A percentile compares a stretch with the other conserved stretches of the same genome.
Evolutionary conservation across 1,140 invertebrate species (phyloP).

Genomic region (Lamellibrachia luymesi): DNA sequence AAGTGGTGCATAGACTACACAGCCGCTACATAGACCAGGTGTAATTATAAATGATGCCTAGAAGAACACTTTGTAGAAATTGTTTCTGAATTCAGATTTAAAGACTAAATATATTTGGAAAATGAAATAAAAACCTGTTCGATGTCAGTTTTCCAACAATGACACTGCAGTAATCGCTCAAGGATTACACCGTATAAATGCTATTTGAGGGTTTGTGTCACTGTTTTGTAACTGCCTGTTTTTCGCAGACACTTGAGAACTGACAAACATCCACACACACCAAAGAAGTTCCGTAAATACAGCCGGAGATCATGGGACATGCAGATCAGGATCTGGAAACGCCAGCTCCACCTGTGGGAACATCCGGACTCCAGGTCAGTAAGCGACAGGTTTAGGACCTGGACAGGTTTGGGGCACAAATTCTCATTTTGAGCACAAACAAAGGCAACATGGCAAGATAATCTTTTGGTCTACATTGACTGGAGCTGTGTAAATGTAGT

Average conservation of each 20-base stretch:
- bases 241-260: constrained; percentile 18
- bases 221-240: not conserved
- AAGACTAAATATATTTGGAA: too few relatives aligned
- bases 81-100: too few relatives aligned
- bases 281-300: constrained; percentile 81
- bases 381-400: not conserved
- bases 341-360: constrained; percentile 81
- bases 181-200: not conserved
- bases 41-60: too few relatives aligned
- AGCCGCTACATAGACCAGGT: too few relatives aligned
- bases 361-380: not conserved
- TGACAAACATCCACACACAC: constrained; percentile 74
- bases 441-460: too few relatives aligned
- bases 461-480: too few relatives aligned
- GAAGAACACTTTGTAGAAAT: too few relatives aligned
- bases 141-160: not conserved
- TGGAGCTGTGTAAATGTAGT: too few relatives aligned
- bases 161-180: not conserved
- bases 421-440: too few relatives aligned
- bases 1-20: too few relatives aligned
- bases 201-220: not conserved
- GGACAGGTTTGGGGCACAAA: too few relatives aligned
- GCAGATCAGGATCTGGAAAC: constrained; percentile 81
- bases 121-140: not conserved
- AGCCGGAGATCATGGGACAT: constrained; percentile 87